Percentiles rank a stretch among this genome's conserved stretches.
Evolutionary conservation across 2,888 invertebrate genomes (phyloP).

Genomic region (Polymixis lichenea): DNA sequence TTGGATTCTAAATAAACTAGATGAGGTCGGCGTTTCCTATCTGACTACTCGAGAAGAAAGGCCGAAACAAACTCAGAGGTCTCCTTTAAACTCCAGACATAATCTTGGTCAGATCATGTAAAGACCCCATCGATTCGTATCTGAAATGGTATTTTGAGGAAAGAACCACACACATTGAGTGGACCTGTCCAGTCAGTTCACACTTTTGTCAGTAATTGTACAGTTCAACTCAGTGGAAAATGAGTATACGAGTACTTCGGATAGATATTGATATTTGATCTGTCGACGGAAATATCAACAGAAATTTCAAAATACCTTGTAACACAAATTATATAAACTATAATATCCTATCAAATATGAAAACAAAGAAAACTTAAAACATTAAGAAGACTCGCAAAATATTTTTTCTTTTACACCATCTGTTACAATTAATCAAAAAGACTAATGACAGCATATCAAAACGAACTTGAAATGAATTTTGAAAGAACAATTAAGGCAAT

Average conservation of each 20-base stretch:
- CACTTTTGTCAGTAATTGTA: no score
- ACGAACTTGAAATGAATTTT: neutral
- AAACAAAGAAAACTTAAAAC: neutral
- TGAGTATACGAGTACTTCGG: neutral
- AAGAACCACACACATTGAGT: no score
- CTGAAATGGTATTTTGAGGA: no score
- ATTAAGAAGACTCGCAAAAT: neutral
- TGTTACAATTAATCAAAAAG: neutral
- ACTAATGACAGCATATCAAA: constrained; percentile 1
- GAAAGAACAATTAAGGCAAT: neutral
- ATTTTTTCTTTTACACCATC: neutral
- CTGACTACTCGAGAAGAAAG: no score
- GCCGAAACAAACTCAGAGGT: no score
- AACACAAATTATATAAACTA: no score
- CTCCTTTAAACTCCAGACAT: no score
- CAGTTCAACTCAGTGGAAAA: neutral
- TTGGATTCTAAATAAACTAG: neutral
- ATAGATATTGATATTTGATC: neutral
- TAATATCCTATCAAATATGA: neutral
- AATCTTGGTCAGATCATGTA: no score
- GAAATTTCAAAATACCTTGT: neutral
- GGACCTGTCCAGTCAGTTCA: no score
- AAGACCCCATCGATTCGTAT: no score
- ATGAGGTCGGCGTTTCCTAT: no score
- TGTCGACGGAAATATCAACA: neutral